Conservation (phyloP, 2,888 invertebrate genomes). For the Camponotus fellah region DNA sequence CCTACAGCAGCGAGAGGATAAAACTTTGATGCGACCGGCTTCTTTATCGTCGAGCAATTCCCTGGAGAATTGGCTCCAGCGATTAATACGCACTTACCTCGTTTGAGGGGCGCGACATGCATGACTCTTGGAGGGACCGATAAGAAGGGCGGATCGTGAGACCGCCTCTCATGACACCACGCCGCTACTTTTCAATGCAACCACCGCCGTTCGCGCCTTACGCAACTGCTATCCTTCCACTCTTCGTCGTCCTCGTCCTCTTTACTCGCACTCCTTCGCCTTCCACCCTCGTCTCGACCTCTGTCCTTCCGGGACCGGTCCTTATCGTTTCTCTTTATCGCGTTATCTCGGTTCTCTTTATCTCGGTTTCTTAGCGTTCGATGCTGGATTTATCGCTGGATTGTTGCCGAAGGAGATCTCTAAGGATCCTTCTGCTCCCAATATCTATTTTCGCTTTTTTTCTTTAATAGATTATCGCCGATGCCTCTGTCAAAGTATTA, state of each 20-base stretch:
- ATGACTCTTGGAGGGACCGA: constrained; percentile 85
- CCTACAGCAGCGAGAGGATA: too few relatives aligned
- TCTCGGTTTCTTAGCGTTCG: neutral
- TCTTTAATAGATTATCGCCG: neutral
- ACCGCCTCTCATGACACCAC: constrained; percentile 86
- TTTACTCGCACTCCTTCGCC: neutral
- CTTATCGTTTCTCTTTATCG: neutral
- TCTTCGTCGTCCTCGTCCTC: constrained; percentile 40
- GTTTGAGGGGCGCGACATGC: constrained; percentile 86
- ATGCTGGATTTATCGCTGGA: neutral
- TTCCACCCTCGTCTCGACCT: constrained; percentile 7
- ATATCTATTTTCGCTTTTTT: neutral
- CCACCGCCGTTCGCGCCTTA: constrained; percentile 72
- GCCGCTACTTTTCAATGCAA: constrained; percentile 81
- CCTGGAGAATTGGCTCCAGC: neutral
- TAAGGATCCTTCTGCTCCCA: neutral
- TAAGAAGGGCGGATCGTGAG: constrained; percentile 85
- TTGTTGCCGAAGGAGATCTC: neutral
- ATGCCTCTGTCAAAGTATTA: constrained; percentile 4
- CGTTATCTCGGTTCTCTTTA: too few relatives aligned
- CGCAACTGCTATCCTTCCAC: constrained; percentile 68
- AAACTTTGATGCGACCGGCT: neutral
- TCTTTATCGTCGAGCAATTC: neutral
- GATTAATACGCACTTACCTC: constrained; percentile 79
- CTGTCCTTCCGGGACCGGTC: constrained; percentile 43